Evolutionary conservation across 2,888 invertebrate species (phyloP).

Genomic region (Brachypalpus laphriformis): DNA sequence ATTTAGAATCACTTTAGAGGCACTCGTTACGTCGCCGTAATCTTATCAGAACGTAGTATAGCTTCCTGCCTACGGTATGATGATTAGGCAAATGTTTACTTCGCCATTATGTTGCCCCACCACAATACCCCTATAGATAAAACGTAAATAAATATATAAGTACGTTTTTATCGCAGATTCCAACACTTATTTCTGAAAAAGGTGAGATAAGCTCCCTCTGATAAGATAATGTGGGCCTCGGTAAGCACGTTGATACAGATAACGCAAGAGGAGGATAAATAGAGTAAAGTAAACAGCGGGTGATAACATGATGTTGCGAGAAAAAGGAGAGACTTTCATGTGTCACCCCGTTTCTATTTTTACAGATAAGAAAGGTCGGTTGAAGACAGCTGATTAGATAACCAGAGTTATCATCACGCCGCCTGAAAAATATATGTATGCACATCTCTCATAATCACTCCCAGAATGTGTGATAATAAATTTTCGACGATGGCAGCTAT

Average conservation of each 20-base stretch:
- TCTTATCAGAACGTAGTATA: constrained; percentile 47
- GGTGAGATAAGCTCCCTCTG: constrained; percentile 44
- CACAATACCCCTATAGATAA: background rate
- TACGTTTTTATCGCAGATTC: constrained; percentile 31
- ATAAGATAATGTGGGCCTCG: constrained; percentile 46
- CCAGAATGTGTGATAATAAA: background rate
- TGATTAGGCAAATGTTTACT: constrained; percentile 44
- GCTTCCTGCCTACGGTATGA: constrained; percentile 48
- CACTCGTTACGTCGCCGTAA: constrained; percentile 28
- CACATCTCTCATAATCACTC: constrained; percentile 17
- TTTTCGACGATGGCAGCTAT: too few relatives aligned
- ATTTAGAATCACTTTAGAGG: constrained; percentile 29
- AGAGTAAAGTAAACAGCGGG: constrained; percentile 26
- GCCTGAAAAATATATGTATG: constrained; percentile 26
- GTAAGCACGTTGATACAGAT: constrained; percentile 20
- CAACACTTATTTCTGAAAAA: constrained; percentile 2
- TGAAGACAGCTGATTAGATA: constrained; percentile 61
- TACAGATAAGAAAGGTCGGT: constrained; percentile 60
- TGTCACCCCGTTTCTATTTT: constrained; percentile 21
- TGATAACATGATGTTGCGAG: constrained; percentile 7
- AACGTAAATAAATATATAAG: constrained; percentile 15
- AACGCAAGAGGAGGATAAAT: constrained; percentile 29
- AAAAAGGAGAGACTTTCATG: constrained; percentile 3
- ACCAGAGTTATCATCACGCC: constrained; percentile 14
- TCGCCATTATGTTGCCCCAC: constrained; percentile 5